Percentiles rank a stretch among this genome's conserved stretches.
Evolutionary conservation across 1,140 invertebrate species (phyloP).

Genomic region (Drosophila saltans): DNA sequence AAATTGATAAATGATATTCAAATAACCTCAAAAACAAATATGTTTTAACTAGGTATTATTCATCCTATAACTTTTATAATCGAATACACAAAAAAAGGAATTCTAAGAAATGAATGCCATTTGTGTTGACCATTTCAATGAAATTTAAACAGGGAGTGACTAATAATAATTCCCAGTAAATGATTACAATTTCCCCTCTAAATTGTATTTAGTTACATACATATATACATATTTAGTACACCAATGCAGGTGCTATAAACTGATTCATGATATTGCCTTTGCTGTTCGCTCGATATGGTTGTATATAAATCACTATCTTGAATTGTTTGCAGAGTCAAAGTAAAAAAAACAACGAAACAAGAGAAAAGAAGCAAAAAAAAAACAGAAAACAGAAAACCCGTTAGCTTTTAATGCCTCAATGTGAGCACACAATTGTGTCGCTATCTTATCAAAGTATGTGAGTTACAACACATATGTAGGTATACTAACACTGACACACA

Average conservation of each 20-base stretch:
- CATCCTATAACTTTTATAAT: no score
- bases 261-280: conserved; percentile 55
- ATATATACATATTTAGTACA: neutral
- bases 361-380: neutral
- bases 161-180: conserved; percentile 1
- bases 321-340: conserved; percentile 57
- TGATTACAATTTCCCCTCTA: conserved; percentile 14
- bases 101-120: no score
- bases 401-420: conserved; percentile 66
- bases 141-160: neutral
- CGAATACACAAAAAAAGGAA: no score
- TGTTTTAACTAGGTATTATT: no score
- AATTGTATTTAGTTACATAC: conserved; percentile 25
- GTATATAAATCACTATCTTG: conserved; percentile 42
- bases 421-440: conserved; percentile 17
- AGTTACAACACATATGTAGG: conserved; percentile 29
- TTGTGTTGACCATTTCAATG: neutral
- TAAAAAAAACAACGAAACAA: neutral
- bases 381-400: conserved; percentile 54
- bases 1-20: no score
- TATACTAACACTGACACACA: no score
- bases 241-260: conserved; percentile 51
- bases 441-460: conserved; percentile 61
- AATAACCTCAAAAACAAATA: no score
- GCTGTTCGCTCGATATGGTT: conserved; percentile 9